Evolutionary conservation across 2,113 vertebrate species (phyloP), one percentile per base, ranked within the genome.

Genomic region (Dasypus novemcinctus): DNA sequence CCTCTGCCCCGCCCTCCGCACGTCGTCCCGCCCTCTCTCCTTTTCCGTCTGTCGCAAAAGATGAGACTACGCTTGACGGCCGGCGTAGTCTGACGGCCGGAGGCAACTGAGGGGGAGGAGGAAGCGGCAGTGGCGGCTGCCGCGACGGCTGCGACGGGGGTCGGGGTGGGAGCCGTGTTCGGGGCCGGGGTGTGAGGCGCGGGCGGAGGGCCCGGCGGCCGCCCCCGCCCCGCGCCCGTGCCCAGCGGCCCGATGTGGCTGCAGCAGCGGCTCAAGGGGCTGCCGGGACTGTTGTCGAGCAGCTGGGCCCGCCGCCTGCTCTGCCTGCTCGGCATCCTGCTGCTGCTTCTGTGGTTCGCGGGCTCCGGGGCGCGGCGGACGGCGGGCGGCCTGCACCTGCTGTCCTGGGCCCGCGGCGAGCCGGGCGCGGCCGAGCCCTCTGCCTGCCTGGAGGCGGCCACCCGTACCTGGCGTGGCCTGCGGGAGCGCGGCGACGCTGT

Each of bases 231-330:
- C 86, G 79, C 61, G 79, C 83, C 69, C 61, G 78, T 76, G 71
- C 96, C 94, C 1, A 68, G 83, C 46, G 69, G 92, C 95, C 96
- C 95, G 97, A 99, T 99, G 99, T 99, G 99, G 99, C 98, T 99
- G 25, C 99, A 99, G 98, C 99, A 99, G 97, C 98, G 99, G 96
- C 98, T 99, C 36, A 99, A 99, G 98, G 99, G 99, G 66, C 98
- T 99, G 13, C 99, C 99, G n/a, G 99, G 99, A n/a, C 98, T 99
- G 97, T 98, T 99, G 15, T 99, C 99, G 2, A 99, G 99, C 98
- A 99, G 99, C 98, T 99, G 99, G 99, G 99, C 99, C 43, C 98
- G 99, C 57, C 98, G 99, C 81, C 97, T 99, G 6, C 98, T 99
- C 43, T 96, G 98, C 10, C 98, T 99, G 18, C 96, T 99, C 72